These are phyloP conservation scores for Chiropotes sagulatus DNA, from an alignment of 2,797 vertebrate genomes.

Conservation along the genomic window DNA sequence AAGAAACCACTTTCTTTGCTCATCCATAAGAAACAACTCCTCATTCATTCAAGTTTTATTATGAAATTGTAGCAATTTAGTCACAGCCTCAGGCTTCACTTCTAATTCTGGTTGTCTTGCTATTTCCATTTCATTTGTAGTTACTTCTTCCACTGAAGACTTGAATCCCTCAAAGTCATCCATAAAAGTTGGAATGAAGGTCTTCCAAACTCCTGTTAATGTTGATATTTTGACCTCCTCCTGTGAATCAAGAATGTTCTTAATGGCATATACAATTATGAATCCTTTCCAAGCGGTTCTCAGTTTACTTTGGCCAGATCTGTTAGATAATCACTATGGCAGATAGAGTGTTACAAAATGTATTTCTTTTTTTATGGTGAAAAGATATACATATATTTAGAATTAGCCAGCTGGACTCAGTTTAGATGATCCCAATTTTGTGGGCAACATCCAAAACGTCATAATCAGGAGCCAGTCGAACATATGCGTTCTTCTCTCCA, in stretches of 20 bases:
- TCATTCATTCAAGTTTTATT: background rate
- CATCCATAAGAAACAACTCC: background rate
- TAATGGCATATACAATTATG: background rate
- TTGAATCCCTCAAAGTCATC: background rate
- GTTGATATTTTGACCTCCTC: background rate
- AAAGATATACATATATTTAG: too few relatives aligned
- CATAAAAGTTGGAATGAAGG: background rate
- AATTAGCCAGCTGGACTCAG: too few relatives aligned
- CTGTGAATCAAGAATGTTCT: background rate
- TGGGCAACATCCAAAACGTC: too few relatives aligned
- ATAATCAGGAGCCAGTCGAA: too few relatives aligned
- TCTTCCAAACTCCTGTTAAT: background rate
- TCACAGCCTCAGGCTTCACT: background rate
- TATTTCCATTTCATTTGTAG: background rate
- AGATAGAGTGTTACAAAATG: background rate
- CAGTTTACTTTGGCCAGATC: background rate
- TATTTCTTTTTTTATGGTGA: background rate
- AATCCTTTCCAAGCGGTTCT: background rate
- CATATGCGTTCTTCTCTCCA: too few relatives aligned
- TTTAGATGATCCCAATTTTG: too few relatives aligned
- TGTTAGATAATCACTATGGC: background rate
- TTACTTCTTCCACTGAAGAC: background rate
- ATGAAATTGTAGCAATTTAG: background rate
- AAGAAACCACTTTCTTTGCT: background rate
- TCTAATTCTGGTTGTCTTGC: background rate